Percentiles rank a stretch among this genome's conserved stretches.
Evolutionary conservation across 2,113 vertebrate species (phyloP).

Genomic region (Chamaetylas fuelleborni): DNA sequence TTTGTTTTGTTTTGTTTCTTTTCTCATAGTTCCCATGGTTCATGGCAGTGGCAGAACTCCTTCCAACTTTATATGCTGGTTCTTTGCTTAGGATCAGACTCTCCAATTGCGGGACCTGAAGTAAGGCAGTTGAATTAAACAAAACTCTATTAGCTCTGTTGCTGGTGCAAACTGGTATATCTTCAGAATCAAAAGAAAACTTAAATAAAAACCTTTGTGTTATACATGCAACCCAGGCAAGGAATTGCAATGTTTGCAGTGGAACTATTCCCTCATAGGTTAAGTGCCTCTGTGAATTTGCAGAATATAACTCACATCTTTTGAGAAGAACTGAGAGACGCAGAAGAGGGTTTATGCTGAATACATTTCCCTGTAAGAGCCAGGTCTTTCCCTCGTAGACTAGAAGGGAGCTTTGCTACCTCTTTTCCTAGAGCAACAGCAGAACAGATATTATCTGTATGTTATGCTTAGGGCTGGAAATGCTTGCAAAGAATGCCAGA

Average conservation of each 20-base stretch:
- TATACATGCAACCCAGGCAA: background rate
- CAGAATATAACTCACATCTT: background rate
- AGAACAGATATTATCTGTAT: background rate
- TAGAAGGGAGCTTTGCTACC: background rate
- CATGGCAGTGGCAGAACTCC: background rate
- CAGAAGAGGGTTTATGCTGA: background rate
- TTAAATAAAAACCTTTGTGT: background rate
- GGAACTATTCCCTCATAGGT: background rate
- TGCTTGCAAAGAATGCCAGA: conserved; percentile 17
- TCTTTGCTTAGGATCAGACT: background rate
- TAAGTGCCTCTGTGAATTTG: background rate
- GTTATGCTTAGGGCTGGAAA: background rate
- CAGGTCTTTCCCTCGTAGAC: background rate
- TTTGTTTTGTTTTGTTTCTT: background rate
- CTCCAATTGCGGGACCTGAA: background rate
- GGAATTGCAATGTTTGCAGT: background rate
- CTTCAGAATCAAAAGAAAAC: background rate
- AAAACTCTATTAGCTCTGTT: background rate
- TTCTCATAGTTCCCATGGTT: background rate
- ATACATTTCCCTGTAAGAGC: conserved; percentile 17
- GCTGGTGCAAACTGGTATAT: background rate
- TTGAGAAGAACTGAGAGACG: conserved; percentile 33
- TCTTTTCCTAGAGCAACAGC: background rate
- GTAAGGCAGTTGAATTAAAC: background rate
- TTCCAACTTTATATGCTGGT: background rate